Base-by-base conservation (phyloP, 1,140 invertebrate genomes). In the Hyposmocoma kahamanoa region DNA sequence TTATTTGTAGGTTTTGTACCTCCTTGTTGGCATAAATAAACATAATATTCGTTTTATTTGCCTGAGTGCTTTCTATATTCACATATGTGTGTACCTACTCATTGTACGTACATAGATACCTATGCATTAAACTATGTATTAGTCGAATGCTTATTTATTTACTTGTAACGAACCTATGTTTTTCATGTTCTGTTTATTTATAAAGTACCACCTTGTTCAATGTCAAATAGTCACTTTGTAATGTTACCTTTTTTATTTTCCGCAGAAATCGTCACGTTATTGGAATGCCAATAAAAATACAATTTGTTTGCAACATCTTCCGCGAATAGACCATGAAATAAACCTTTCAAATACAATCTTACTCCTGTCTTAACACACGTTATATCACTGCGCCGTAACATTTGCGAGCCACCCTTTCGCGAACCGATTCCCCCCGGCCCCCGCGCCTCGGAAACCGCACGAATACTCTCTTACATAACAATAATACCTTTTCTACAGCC, bases 401-500 rank as follows among this genome's bases (percentile, higher is more conserved):
- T 60, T 72, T 66, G 69, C 67, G 60, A 69, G 59, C 34, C 73
- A 77, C 79, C 77, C 75, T 79, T 79, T 67, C 73, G 67, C 59
- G 69, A 72, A 54, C 57, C 60, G 53, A 61, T 68, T 63, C 56
- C 42, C 58, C 65, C 48, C n/a, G n/a, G n/a, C n/a, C 66, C 62
- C 67, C 62, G 50, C 59, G 59, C 64, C 74, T 74, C 62, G 51
- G 63, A 80, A 81, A 82, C 78, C 76, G 64, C 80, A 84, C 67
- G 72, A 76, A 78, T 63, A 71, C 66, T 63, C 64, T 75, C 70
- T 82, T 84, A 84, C 78, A 82, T 82, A 81, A 81, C 81, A 80
- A 82, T 81, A 72, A 74, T 76, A 74, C 69, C 68, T 69, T 70
- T 73, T 65, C 70, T 76, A 78, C 72, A 83, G 67, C 67, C 68